Evolutionary conservation across 2,113 vertebrate species (phyloP).

Genomic region (Tor tambroides): DNA sequence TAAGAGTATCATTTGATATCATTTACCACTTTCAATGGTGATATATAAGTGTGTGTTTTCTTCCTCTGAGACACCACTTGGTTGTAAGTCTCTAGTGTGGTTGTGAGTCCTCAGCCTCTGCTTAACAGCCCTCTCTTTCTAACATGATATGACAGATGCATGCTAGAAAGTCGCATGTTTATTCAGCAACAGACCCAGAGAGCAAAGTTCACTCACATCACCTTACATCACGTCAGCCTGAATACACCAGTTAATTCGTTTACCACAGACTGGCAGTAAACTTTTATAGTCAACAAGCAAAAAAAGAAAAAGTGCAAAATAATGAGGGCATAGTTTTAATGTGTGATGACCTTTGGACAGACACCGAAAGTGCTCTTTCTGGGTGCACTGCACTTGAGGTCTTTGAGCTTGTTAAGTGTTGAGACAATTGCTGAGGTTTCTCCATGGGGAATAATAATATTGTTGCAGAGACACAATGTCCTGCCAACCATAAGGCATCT

Average conservation of each 20-base stretch:
- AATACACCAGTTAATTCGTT: neutral
- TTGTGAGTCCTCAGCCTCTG: conserved; percentile 37
- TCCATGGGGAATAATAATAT: conserved; percentile 35
- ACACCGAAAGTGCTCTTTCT: neutral
- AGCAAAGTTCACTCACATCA: conserved; percentile 36
- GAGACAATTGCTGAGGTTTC: conserved; percentile 27
- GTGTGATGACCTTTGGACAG: conserved; percentile 9
- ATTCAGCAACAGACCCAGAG: conserved; percentile 52
- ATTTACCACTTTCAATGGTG: neutral
- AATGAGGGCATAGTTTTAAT: conserved; percentile 20
- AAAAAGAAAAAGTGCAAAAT: conserved; percentile 3
- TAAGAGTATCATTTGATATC: neutral
- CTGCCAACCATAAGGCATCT: conserved; percentile 5
- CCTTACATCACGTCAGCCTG: neutral
- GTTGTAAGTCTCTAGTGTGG: neutral
- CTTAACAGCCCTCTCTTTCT: conserved; percentile 24
- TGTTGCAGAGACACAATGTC: conserved; percentile 22
- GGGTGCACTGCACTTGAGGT: conserved; percentile 22
- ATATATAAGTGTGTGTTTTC: neutral
- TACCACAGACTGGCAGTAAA: neutral
- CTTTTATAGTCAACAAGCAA: neutral
- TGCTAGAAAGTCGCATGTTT: conserved; percentile 48
- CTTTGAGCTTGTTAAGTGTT: conserved; percentile 27
- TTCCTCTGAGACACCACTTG: conserved; percentile 31
- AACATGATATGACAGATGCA: conserved; percentile 50